Percentiles rank a stretch among this genome's conserved stretches.
phyloP scores from a whole-genome alignment of 2,113 vertebrate species.

The Phyllopteryx taeniolatus region DNA sequence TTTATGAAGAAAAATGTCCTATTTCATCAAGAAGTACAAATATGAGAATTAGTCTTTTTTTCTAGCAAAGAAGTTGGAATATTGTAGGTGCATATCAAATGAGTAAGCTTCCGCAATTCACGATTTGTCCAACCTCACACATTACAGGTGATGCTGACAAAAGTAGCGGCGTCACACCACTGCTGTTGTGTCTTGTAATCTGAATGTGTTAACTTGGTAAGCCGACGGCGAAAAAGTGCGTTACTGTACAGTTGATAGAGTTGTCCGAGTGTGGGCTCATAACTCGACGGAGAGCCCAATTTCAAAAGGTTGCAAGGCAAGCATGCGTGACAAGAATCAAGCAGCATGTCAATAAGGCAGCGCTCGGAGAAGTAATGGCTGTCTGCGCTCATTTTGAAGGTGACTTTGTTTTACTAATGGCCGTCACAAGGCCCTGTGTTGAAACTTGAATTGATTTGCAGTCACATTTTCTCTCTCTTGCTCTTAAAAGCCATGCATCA shows the following conservation, averaged over 20 bases:
- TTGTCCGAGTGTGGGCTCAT: not conserved
- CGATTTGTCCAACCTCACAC: not conserved
- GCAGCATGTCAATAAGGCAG: slow-evolving; percentile 67
- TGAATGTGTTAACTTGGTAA: not conserved
- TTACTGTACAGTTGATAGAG: not conserved
- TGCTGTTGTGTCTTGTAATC: not conserved
- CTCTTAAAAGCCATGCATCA: slow-evolving; percentile 59
- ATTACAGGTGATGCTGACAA: not conserved
- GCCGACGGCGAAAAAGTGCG: not conserved
- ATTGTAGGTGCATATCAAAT: not conserved
- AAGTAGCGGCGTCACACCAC: not conserved
- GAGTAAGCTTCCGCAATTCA: not conserved
- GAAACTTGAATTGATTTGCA: slow-evolving; percentile 73
- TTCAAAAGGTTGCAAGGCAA: slow-evolving; percentile 65
- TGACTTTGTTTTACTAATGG: slow-evolving; percentile 72
- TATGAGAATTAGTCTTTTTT: too few relatives aligned
- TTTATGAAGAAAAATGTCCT: too few relatives aligned
- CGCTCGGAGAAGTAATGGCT: slow-evolving; percentile 62
- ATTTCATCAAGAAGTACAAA: not conserved
- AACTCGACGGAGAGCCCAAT: slow-evolving; percentile 47
- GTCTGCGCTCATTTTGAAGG: slow-evolving; percentile 61
- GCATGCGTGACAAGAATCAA: slow-evolving; percentile 58
- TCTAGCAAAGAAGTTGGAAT: not conserved
- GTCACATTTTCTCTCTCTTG: slow-evolving; percentile 66
- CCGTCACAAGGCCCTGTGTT: slow-evolving; percentile 52